Evolutionary conservation across 2,797 vertebrate species (phyloP), one percentile per base, ranked within the genome.

Genomic region (Lagorchestes hirsutus): DNA sequence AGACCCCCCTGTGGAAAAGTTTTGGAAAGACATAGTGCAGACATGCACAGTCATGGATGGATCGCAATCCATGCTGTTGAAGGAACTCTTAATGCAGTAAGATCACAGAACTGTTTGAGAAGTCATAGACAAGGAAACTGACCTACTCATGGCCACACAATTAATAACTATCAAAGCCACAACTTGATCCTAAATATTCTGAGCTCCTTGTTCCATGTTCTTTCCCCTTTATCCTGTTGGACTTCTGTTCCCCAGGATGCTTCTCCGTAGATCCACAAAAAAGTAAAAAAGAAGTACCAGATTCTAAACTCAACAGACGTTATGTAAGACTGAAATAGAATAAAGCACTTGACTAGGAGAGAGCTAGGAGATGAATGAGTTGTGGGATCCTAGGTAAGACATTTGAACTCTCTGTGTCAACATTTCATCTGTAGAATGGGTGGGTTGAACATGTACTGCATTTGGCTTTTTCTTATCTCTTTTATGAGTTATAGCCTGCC

Each of bases 191-290:
- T 62, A 16, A 12, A 34, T n/a, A 67, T n/a, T 2, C 62, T n/a
- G 34, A n/a, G 62, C 31, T 67, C 59, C 31, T 31, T 14, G 31
- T 12, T 14, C 56, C 40, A 2, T 54, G 31, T 91, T 62, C 90
- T 95, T 58, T 62, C 46, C 91, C 59, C 24, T 91, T 55, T 95
- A 93, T 54, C 62, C 52, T 93, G 46, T 24, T 90, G 93, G 57
- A 22, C 91, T 91, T 54, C 54, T 56, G 46, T 87, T 87, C 56
- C 57, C 91, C 74, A 52, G 46, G 87, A 3, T 40, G 57, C 87
- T 54, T 67, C n/a, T 92, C 59, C 59, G n/a, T n/a, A 54, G 55
- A 46, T 92, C 62, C 29, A 40, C 62, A 24, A 9, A 87, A 91
- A 91, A 59, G 29, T 10, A 5, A 31, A 59, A 67, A 67, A 54